Evolutionary conservation across 2,113 vertebrate genomes (phyloP).

Genomic region (Caranx melampygus): DNA sequence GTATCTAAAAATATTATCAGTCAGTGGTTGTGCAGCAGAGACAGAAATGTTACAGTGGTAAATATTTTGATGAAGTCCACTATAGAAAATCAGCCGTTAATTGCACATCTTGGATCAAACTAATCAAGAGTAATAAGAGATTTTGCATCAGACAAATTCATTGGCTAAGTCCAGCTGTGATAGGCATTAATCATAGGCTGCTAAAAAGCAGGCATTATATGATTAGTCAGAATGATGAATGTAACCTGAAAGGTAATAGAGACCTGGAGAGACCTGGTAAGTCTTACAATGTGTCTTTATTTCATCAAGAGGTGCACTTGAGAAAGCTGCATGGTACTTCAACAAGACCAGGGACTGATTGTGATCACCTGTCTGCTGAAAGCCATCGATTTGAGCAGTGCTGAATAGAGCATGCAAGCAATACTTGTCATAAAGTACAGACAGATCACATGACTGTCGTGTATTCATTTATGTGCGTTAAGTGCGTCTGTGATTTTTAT

Average conservation of each 20-base stretch:
- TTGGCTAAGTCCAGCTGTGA: neutral
- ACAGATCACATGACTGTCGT: neutral
- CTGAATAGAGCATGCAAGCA: neutral
- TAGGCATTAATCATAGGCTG: constrained; percentile 19
- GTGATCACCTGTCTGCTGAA: constrained; percentile 28
- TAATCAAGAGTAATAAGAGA: neutral
- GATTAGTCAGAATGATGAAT: constrained; percentile 18
- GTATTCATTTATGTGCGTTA: neutral
- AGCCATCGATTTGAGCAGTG: neutral
- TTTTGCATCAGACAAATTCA: neutral
- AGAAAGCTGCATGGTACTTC: constrained; percentile 25
- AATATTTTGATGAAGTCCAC: neutral
- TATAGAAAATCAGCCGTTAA: neutral
- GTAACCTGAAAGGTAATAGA: constrained; percentile 1
- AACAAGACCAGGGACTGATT: constrained; percentile 27
- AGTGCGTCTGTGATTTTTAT: too few relatives aligned
- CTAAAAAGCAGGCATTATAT: constrained; percentile 24
- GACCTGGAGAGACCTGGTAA: neutral
- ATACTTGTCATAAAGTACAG: neutral
- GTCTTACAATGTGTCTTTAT: constrained; percentile 7
- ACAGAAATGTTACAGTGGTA: neutral
- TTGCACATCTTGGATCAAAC: neutral
- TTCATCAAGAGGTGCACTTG: constrained; percentile 15
- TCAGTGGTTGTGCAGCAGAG: neutral
- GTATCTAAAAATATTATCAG: neutral